Evolutionary conservation across 2,888 invertebrate genomes (phyloP), one percentile per base, ranked within the genome.

Genomic region (Microchrysa polita): DNA sequence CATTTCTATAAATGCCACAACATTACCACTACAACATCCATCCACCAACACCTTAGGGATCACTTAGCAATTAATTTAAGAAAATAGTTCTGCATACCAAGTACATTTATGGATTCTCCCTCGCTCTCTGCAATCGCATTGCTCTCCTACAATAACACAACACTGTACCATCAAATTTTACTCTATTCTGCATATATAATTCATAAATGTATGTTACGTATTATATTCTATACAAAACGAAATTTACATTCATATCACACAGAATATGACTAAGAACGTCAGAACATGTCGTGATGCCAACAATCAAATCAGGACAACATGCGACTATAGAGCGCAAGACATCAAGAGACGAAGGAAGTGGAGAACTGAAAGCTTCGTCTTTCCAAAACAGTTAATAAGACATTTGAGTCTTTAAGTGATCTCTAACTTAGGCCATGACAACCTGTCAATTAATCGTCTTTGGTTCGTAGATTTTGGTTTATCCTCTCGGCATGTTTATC

Each of bases 381-480:
- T 34, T 7, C 27, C 23, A 22, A 59, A 59, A 14, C 22, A 23
- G 59, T 22, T 65, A 65, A 65, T 65, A 65, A 65, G 65, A 65
- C 65, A 44, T 65, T 44, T 48, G 65, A 65, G 44, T 65, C 65
- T 44, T 65, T 65, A 65, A 65, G 48, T 44, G 65, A 65, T 65
- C 65, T 65, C 65, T 65, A 27, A 65, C 65, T 65, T 65, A 65
- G 22, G 18, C 65, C 48, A 65, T 65, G 65, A 65, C 65, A 65
- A 34, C 65, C 18, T 65, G 65, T 65, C 65, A 65, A 65, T 65
- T 65, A 65, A 65, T 65, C 65, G 65, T 65, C 65, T 65, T 44
- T 9, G 14, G 18, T 16, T 34, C 2, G 27, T 34, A 34, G 27
- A 34, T 7, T 34, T 34, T 34, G 27, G 27, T 5, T 2, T 48